phyloP scores from a whole-genome alignment of 2,888 invertebrate genomes.

The Polyommatus iphigenia region DNA sequence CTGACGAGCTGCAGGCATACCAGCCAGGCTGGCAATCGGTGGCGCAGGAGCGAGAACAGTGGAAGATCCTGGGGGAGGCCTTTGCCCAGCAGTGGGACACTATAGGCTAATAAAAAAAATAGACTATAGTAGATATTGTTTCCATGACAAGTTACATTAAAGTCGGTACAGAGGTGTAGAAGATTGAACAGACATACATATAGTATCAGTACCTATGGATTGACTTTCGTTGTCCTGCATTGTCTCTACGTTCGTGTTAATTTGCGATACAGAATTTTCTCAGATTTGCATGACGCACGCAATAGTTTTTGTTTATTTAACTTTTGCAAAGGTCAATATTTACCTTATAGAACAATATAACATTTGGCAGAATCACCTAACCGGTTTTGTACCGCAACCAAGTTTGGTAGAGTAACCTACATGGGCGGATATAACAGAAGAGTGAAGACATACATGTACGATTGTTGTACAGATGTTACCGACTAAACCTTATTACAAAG shows the following conservation, averaged over 20 bases:
- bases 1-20: no score
- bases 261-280: not conserved
- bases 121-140: no score
- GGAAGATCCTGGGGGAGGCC: no score
- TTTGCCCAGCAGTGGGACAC: no score
- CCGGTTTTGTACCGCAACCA: constrained; percentile 10
- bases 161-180: no score
- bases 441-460: not conserved
- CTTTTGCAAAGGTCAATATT: constrained; percentile 11
- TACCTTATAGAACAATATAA: not conserved
- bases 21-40: no score
- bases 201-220: not conserved
- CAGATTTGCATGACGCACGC: not conserved
- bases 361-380: not conserved
- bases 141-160: no score
- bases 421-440: not conserved
- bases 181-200: no score
- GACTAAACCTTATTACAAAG: not conserved
- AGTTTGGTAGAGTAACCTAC: not conserved
- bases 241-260: not conserved
- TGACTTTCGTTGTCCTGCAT: not conserved
- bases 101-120: no score
- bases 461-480: not conserved
- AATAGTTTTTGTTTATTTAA: not conserved
- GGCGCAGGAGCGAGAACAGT: no score